Conservation (phyloP, 2,797 vertebrate genomes). For the Todus mexicanus region DNA sequence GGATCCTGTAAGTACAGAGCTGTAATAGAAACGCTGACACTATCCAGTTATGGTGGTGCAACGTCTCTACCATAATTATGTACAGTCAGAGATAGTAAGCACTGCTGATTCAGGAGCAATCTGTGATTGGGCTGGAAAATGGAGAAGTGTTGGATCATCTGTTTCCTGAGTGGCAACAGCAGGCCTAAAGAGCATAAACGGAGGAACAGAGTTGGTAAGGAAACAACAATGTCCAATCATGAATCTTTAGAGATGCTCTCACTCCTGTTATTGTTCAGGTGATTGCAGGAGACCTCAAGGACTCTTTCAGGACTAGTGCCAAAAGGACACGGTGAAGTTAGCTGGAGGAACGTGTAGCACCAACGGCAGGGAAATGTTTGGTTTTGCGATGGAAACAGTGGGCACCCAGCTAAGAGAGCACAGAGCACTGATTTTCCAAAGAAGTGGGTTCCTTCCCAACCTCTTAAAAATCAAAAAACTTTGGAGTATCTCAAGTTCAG, state of each 20-base stretch:
- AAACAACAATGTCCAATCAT: background rate
- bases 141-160: constrained; percentile 38
- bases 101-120: constrained; percentile 45
- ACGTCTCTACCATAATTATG: background rate
- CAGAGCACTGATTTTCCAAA: background rate
- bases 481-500: background rate
- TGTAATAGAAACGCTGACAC: constrained; percentile 26
- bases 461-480: background rate
- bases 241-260: background rate
- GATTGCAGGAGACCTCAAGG: background rate
- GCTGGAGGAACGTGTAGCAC: background rate
- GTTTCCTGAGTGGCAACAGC: constrained; percentile 40
- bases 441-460: background rate
- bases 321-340: background rate
- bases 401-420: background rate
- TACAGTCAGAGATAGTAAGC: constrained; percentile 30
- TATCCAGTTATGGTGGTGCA: constrained; percentile 4
- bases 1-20: background rate
- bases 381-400: rapidly evolving
- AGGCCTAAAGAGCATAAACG: background rate
- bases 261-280: background rate
- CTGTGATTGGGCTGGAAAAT: constrained; percentile 38
- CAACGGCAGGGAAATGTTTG: background rate
- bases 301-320: background rate
- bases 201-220: background rate